Percentiles rank a stretch among this genome's conserved stretches.
phyloP scores from a whole-genome alignment of 1,140 invertebrate genomes.

The Patella vulgata region DNA sequence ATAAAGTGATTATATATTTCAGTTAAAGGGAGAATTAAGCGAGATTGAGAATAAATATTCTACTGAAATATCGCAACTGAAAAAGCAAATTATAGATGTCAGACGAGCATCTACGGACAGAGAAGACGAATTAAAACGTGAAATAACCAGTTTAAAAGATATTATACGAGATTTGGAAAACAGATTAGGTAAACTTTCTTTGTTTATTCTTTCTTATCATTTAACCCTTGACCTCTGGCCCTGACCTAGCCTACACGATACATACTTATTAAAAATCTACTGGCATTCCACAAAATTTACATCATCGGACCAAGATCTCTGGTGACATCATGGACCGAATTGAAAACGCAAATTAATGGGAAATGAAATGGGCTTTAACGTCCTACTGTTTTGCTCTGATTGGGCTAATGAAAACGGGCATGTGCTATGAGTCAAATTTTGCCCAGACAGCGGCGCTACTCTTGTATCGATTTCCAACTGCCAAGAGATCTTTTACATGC shows the following conservation, averaged over 20 bases:
- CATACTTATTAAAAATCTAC: no score
- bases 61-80: conserved; percentile 40
- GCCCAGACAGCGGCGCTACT: no score
- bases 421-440: no score
- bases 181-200: conserved; percentile 42
- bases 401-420: no score
- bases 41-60: conserved; percentile 34
- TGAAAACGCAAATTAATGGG: no score
- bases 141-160: conserved; percentile 54
- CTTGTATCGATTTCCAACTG: no score
- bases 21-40: conserved; percentile 42
- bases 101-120: conserved; percentile 30
- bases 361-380: no score
- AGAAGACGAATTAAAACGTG: conserved; percentile 46
- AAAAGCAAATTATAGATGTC: conserved; percentile 40
- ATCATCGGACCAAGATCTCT: no score
- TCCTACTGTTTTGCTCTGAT: no score
- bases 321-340: no score
- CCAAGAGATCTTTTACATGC: no score
- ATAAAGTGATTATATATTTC: conserved; percentile 14
- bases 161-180: conserved; percentile 56
- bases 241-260: background rate
- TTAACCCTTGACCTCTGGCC: background rate
- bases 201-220: background rate
- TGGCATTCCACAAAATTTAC: no score